Conservation (phyloP, 2,797 vertebrate species). For the Enteromius fasciolatus region DNA sequence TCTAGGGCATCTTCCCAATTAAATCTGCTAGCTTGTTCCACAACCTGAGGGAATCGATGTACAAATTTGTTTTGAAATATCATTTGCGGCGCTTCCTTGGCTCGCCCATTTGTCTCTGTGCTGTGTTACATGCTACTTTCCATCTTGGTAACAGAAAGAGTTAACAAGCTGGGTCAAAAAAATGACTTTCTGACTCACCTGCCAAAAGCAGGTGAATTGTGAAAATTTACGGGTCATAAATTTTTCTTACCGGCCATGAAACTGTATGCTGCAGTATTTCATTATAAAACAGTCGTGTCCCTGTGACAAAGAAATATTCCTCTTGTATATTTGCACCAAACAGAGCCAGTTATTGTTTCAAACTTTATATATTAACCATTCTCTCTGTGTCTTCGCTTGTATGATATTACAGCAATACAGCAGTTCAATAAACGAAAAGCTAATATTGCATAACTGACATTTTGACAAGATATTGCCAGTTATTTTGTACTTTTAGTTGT, state of each 20-base stretch:
- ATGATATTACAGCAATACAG: background rate
- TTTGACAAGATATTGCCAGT: background rate
- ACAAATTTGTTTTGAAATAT: slow-evolving; percentile 54
- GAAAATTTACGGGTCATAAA: slow-evolving; percentile 1
- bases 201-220: slow-evolving; percentile 11
- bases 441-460: background rate
- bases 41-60: slow-evolving; percentile 43
- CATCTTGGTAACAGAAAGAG: slow-evolving; percentile 19
- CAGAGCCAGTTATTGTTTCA: slow-evolving; percentile 8
- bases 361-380: slow-evolving; percentile 18
- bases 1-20: slow-evolving; percentile 45
- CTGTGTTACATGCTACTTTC: slow-evolving; percentile 9
- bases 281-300: background rate
- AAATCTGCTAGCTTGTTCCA: slow-evolving; percentile 24
- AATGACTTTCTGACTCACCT: slow-evolving; percentile 8
- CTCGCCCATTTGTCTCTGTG: slow-evolving; percentile 47
- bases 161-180: slow-evolving; percentile 21
- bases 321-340: background rate
- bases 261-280: background rate
- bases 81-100: slow-evolving; percentile 30
- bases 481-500: background rate
- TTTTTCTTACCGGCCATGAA: slow-evolving; percentile 4
- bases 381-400: background rate
- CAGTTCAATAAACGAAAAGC: slow-evolving; percentile 11
- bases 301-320: slow-evolving; percentile 3